Evolutionary conservation across 2,888 invertebrate species (phyloP), one percentile per base, ranked within the genome.

Genomic region (Mimas tiliae): DNA sequence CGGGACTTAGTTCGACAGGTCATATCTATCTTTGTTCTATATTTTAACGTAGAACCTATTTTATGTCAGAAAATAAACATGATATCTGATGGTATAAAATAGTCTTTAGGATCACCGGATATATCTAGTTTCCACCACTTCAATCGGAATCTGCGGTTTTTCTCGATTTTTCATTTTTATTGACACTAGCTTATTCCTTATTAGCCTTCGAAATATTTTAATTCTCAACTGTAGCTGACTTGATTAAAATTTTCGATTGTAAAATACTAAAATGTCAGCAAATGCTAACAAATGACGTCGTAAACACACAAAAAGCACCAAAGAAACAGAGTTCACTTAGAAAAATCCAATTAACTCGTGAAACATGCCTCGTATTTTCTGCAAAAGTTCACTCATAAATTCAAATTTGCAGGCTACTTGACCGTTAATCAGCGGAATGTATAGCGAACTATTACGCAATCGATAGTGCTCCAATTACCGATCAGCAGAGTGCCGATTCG

Each of bases 391-490:
- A 27, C 62, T 62, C 52, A 62, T 66, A 66, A 66, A 58, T 48
- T 65, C 58, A 48, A 65, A 58, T 47, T 65, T 58, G 58, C 55
- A 47, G 14, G 34, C 8, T 55, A 66, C 65, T 53, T 45, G 64
- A 55, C n/a, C 65, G 34, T 64, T 67, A 62, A 64, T 67, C 64
- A 74, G 69, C 68, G 71, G 69, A 72, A 69, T 68, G 51, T 78
- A 83, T 79, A 72, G 76, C 73, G 76, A 78, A 78, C 81, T 83
- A 81, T 87, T 84, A 84, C 79, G 79, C 83, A 83, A 81, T 83
- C 77, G 79, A 84, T 79, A 87, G 82, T 82, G 83, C 82, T 81
- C 85, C 84, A 88, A 89, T 89, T 88, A 88, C 83, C 82, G 81
- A 72, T 78, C 78, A 75, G 78, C 72, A 68, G 77, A 74, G 79